Conservation (phyloP, 2,113 vertebrate species). For the Notiomystis cincta region DNA sequence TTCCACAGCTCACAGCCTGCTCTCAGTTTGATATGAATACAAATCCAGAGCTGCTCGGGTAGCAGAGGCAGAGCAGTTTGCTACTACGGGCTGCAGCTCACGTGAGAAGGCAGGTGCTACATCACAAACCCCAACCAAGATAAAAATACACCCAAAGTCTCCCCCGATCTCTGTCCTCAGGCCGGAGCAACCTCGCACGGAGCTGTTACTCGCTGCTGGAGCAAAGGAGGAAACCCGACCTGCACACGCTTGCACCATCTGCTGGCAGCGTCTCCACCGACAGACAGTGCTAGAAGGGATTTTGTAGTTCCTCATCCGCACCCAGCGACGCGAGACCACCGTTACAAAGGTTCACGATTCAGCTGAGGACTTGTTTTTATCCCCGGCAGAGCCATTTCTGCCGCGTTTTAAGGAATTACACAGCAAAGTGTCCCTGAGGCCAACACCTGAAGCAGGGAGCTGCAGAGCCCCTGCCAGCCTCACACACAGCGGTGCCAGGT, state of each 20-base stretch:
- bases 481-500: not conserved
- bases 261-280: not conserved
- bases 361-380: not conserved
- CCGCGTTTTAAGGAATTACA: not conserved
- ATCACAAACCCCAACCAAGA: not conserved
- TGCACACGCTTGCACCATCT: constrained; percentile 26
- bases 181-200: not conserved
- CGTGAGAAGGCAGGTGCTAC: not conserved
- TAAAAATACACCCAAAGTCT: not conserved
- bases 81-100: not conserved
- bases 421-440: not conserved
- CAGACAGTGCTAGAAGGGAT: not conserved
- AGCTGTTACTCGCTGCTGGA: not conserved
- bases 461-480: not conserved
- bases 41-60: not conserved
- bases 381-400: not conserved
- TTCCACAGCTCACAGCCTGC: not conserved
- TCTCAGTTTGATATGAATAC: not conserved
- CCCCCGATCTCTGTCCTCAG: not conserved
- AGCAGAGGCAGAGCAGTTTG: not conserved
- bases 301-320: not conserved
- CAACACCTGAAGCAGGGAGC: accelerated
- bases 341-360: not conserved
- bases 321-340: not conserved
- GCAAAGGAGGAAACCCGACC: not conserved